These are phyloP conservation scores for Chaetodon trifascialis DNA, from an alignment of 2,113 vertebrate genomes.

Conservation along the genomic window DNA sequence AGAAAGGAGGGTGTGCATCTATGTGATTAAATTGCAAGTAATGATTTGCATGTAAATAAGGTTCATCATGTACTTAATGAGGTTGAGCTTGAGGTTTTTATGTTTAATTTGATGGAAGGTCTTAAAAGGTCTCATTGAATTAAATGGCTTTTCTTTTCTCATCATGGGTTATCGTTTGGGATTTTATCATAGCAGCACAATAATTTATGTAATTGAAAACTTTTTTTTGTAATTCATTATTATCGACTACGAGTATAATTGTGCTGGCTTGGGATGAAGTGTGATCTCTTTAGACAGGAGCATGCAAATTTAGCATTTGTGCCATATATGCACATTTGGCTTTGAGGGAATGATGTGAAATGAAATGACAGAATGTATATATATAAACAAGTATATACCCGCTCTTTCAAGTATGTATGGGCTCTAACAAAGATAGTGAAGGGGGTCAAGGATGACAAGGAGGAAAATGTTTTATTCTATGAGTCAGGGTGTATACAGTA, in stretches of 20 bases:
- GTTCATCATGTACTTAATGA: constrained; percentile 33
- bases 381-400: background rate
- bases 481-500: background rate
- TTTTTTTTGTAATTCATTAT: background rate
- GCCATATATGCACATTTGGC: no score
- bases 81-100: constrained; percentile 27
- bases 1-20: background rate
- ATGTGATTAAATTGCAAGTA: constrained; percentile 23
- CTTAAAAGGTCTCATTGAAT: constrained; percentile 32
- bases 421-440: background rate
- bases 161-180: constrained; percentile 3
- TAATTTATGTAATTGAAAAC: constrained; percentile 1
- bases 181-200: constrained; percentile 17
- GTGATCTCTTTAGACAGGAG: background rate
- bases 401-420: background rate
- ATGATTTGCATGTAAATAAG: constrained; percentile 66
- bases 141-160: background rate
- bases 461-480: background rate
- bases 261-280: background rate
- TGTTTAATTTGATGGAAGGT: constrained; percentile 46
- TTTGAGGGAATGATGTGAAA: background rate
- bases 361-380: background rate
- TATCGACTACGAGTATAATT: no score
- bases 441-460: background rate
- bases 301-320: no score